phyloP scores from a whole-genome alignment of 2,113 vertebrate species.

The Balaeniceps rex region DNA sequence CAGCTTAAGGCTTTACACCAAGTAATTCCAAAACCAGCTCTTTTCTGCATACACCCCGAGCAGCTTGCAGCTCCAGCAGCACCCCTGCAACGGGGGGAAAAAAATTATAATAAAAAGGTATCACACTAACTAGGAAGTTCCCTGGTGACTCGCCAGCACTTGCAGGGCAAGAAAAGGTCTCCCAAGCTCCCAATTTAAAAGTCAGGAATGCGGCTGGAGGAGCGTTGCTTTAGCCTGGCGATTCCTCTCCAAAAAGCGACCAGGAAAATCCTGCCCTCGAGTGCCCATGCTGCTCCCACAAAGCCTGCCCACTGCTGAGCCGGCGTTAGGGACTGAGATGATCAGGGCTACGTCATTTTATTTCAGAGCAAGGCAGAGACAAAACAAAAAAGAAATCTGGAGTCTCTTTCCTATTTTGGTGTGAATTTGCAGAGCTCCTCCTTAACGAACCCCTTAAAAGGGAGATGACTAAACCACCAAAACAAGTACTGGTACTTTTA shows the following conservation, averaged over 20 bases:
- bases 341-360: background rate
- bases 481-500: background rate
- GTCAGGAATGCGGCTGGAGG: background rate
- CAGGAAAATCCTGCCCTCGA: background rate
- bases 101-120: background rate
- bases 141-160: background rate
- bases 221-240: background rate
- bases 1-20: background rate
- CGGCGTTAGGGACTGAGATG: accelerated
- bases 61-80: background rate
- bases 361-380: background rate
- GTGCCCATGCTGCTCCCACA: background rate
- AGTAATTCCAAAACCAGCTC: background rate
- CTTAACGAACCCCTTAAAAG: background rate
- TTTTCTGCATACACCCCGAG: background rate
- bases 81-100: background rate
- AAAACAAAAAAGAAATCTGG: background rate
- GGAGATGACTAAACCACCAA: background rate
- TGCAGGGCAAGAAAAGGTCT: background rate
- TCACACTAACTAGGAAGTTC: background rate
- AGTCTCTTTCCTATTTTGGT: background rate
- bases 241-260: background rate
- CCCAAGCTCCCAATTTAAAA: background rate
- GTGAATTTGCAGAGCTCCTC: background rate
- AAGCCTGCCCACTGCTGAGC: background rate